A percentile compares a stretch with the other conserved stretches of the same genome.
phyloP scores from a whole-genome alignment of 1,140 invertebrate species.

The Drosophila lacteicornis region DNA sequence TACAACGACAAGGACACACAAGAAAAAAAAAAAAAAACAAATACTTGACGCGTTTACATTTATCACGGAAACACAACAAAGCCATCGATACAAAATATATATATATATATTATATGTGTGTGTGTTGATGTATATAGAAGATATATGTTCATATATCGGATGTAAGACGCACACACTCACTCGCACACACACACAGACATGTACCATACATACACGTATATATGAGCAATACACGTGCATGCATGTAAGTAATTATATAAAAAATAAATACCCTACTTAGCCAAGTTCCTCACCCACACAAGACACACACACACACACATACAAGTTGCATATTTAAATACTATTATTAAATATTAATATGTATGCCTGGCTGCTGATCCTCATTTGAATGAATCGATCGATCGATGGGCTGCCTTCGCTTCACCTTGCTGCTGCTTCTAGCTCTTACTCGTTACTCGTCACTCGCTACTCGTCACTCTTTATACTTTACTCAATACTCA shows the following conservation, averaged over 20 bases:
- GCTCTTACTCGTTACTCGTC: conserved; percentile 1
- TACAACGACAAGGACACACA: conserved; percentile 32
- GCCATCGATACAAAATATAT: conserved; percentile 79
- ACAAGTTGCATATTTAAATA: conserved; percentile 31
- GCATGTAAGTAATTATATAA: conserved; percentile 45
- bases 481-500: neutral
- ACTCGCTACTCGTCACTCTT: neutral
- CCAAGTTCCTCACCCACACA: conserved; percentile 60
- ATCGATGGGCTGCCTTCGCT: conserved; percentile 69
- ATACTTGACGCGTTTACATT: conserved; percentile 70
- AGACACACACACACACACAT: conserved; percentile 25
- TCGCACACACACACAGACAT: conserved; percentile 18
- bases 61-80: conserved; percentile 83
- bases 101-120: conserved; percentile 17
- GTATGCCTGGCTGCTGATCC: conserved; percentile 49
- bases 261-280: conserved; percentile 80
- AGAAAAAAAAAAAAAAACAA: conserved; percentile 22
- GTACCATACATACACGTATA: conserved; percentile 9
- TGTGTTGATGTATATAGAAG: conserved; percentile 24
- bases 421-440: conserved; percentile 12
- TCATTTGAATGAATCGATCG: conserved; percentile 54
- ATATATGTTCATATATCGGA: conserved; percentile 38
- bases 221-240: conserved; percentile 8
- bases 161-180: conserved; percentile 4
- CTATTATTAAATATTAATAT: conserved; percentile 37